Percentiles rank a stretch among this genome's conserved stretches.
These are phyloP conservation scores for Drosophila lutescens DNA, from an alignment of 2,888 invertebrate species.

Conservation along the genomic window DNA sequence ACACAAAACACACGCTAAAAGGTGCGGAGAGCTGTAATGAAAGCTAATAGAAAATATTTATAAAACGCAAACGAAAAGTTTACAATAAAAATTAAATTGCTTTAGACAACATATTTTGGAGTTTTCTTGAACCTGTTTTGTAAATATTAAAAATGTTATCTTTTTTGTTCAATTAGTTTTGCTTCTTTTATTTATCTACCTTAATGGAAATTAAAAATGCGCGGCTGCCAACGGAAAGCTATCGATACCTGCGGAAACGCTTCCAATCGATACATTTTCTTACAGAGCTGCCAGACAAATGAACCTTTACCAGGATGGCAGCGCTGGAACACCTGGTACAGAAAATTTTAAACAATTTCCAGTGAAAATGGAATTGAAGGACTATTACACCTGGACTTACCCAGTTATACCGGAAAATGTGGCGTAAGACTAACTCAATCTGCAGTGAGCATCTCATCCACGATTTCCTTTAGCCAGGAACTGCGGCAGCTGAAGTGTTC, in stretches of 20 bases:
- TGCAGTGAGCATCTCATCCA: background rate
- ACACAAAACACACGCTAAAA: constrained; percentile 37
- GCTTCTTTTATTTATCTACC: too few relatives aligned
- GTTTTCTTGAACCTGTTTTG: constrained; percentile 11
- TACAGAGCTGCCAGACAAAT: background rate
- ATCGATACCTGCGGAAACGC: background rate
- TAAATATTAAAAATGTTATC: too few relatives aligned
- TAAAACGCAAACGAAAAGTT: constrained; percentile 61
- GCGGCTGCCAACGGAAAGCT: background rate
- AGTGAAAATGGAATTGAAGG: constrained; percentile 40
- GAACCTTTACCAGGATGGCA: background rate
- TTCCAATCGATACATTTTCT: background rate
- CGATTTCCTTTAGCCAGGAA: constrained; percentile 29
- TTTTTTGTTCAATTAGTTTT: too few relatives aligned
- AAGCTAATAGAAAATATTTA: constrained; percentile 51
- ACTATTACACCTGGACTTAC: constrained; percentile 73
- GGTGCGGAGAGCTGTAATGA: constrained; percentile 49
- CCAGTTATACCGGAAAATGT: constrained; percentile 73
- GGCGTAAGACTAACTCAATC: constrained; percentile 55
- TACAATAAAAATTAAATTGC: constrained; percentile 71
- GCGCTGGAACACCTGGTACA: constrained; percentile 6
- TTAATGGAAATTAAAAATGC: background rate
- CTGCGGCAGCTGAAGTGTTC: constrained; percentile 40
- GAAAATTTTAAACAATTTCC: constrained; percentile 1
- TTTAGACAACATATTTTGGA: constrained; percentile 60